Conservation (phyloP, 1,140 invertebrate species). For the Glomeris maerens region DNA sequence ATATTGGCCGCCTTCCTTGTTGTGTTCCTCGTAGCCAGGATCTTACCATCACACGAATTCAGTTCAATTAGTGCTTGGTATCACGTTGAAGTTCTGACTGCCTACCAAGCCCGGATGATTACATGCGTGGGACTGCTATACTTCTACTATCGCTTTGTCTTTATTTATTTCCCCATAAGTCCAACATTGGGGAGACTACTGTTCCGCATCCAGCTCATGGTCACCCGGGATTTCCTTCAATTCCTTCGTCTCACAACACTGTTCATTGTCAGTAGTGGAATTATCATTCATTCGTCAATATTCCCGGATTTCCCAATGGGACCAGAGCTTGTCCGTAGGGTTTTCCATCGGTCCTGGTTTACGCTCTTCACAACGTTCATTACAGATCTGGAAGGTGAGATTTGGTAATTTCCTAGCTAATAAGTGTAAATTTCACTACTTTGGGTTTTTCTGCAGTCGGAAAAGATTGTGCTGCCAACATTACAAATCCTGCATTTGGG, state of each 20-base stretch:
- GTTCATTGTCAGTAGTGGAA: constrained; percentile 31
- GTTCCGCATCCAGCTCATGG: constrained; percentile 32
- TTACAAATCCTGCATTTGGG: neutral
- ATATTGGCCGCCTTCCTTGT: too few species aligned
- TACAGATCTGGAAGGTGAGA: constrained; percentile 25
- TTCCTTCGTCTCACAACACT: constrained; percentile 34
- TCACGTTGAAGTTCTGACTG: constrained; percentile 11
- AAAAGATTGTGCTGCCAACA: neutral
- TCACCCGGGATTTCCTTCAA: constrained; percentile 30
- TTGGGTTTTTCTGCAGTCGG: neutral
- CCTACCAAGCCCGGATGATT: constrained; percentile 20
- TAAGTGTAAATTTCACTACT: neutral
- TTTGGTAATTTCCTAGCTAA: neutral
- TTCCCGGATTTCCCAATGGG: constrained; percentile 32
- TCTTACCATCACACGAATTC: too few species aligned
- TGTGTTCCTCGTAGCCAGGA: too few species aligned
- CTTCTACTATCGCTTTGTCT: constrained; percentile 33
- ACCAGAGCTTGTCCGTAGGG: constrained; percentile 24
- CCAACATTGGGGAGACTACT: constrained; percentile 33
- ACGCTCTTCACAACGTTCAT: constrained; percentile 34
- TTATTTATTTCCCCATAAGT: constrained; percentile 32
- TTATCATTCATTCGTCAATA: constrained; percentile 33
- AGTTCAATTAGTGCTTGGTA: too few species aligned
- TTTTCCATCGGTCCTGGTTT: constrained; percentile 30
- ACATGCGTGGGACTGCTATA: constrained; percentile 27